Evolutionary conservation across 2,797 vertebrate species (phyloP), one percentile per base, ranked within the genome.

Genomic region (Parotocinclus haroldoi): DNA sequence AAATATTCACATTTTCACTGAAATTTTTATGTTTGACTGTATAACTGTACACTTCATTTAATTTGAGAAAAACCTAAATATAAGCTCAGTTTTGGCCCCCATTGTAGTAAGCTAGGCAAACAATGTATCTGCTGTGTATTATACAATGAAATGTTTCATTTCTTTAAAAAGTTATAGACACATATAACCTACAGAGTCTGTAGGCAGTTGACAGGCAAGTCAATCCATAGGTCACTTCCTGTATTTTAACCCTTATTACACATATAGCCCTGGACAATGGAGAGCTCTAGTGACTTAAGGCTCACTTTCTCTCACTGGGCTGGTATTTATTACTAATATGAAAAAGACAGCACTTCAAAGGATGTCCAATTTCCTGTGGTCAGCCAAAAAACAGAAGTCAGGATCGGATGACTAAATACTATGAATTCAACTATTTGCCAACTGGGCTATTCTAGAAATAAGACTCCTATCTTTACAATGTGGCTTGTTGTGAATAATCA

Each of bases 271-370:
- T 9, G 58, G 40, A 52, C 56, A 52, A 46, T 39, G 14, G 39
- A 52, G 48, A 1, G 13, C 38, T 51, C 45, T 45, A 36, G 61
- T 46, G 18, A 40, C 19, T 45, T 18, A 46, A 59, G 50, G 55
- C 44, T 66, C 48, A 14, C 42, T 45, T 42, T 51, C 38, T 39
- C 53, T 66, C 53, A 69, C 61, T 72, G 74, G 80, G 80, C 86
- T 89, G 87, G 83, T 79, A 84, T 88, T 86, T 83, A 89, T 89
- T 88, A 88, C 77, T 82, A 83, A 83, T 83, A 85, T 81, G 83
- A 79, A 87, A 85, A 87, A 81, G 71, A 73, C 79, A 52, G 72
- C 75, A 84, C 85, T 85, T 89, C 85, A 88, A 88, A 89, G 81
- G 79, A 58, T 72, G 73, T 82, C 76, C 76, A 82, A 87, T 87